Evolutionary conservation across 2,113 vertebrate species (phyloP).

Genomic region (Hoplias malabaricus): DNA sequence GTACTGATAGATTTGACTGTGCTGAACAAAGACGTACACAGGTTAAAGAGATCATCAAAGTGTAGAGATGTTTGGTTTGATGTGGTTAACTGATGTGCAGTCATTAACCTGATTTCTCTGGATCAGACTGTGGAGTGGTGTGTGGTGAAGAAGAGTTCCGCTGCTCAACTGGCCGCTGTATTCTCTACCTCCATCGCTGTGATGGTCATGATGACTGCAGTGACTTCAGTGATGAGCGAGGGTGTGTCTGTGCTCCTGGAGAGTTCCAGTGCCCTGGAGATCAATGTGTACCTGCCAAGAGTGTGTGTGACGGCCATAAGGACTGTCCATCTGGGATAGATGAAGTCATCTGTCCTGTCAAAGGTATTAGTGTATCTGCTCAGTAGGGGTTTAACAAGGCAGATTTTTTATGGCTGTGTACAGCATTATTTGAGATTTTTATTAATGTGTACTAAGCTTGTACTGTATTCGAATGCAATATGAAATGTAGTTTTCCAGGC

Average conservation of each 20-base stretch:
- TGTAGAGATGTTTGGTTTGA: too few relatives aligned
- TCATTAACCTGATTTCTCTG: neutral
- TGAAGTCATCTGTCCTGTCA: constrained; percentile 76
- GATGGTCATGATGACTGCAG: constrained; percentile 85
- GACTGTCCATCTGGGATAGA: constrained; percentile 80
- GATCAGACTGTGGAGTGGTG: constrained; percentile 77
- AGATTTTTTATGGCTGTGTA: too few relatives aligned
- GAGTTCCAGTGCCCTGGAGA: constrained; percentile 78
- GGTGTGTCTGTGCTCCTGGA: constrained; percentile 73
- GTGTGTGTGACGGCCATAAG: constrained; percentile 76
- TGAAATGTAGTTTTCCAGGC: too few relatives aligned
- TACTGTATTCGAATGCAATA: too few relatives aligned
- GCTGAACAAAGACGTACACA: too few relatives aligned
- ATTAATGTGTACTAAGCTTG: too few relatives aligned
- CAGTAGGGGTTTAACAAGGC: too few relatives aligned
- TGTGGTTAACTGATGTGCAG: neutral
- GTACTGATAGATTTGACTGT: too few relatives aligned
- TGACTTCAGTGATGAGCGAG: constrained; percentile 82
- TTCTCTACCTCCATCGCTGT: constrained; percentile 78
- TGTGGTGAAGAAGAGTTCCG: constrained; percentile 78
- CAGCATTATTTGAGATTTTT: too few relatives aligned
- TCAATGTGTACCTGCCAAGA: constrained; percentile 68
- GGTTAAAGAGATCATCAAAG: too few relatives aligned
- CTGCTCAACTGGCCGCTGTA: constrained; percentile 77
- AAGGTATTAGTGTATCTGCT: too few relatives aligned